These are phyloP conservation scores for Sebastes kiyomatsui DNA, from an alignment of 2,797 vertebrate genomes.

Conservation along the genomic window DNA sequence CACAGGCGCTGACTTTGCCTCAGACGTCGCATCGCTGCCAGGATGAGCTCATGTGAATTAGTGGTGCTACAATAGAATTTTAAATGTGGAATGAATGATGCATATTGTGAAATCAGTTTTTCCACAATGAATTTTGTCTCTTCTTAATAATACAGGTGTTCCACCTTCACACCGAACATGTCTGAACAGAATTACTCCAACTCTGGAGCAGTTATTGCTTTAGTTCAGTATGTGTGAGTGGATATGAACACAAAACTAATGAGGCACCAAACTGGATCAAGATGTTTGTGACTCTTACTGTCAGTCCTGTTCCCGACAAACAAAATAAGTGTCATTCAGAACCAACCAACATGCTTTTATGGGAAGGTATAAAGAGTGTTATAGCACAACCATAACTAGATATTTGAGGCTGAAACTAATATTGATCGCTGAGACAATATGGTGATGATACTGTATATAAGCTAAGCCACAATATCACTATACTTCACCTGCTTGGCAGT, in stretches of 20 bases:
- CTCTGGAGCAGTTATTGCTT: not conserved
- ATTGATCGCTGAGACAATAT: not conserved
- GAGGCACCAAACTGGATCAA: not conserved
- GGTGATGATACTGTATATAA: not conserved
- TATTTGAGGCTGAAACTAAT: not conserved
- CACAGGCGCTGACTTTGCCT: conserved; percentile 34
- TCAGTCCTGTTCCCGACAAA: not conserved
- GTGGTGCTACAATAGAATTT: not conserved
- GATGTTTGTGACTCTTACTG: not conserved
- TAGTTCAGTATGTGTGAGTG: not conserved
- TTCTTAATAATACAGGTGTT: not conserved
- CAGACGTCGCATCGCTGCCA: conserved; percentile 19
- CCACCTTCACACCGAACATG: not conserved
- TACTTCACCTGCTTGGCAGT: too few relatives aligned
- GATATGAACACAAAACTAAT: not conserved
- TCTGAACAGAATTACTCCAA: not conserved
- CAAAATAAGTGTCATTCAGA: too few relatives aligned
- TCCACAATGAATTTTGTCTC: not conserved
- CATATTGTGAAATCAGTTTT: not conserved
- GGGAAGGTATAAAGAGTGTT: not conserved
- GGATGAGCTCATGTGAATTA: conserved; percentile 52
- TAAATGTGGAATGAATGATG: conserved; percentile 29
- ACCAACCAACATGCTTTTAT: too few relatives aligned
- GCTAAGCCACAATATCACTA: too few relatives aligned
- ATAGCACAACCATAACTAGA: not conserved